Base-by-base conservation (phyloP, 1,140 invertebrate genomes). In the Drosophila trapezifrons region DNA sequence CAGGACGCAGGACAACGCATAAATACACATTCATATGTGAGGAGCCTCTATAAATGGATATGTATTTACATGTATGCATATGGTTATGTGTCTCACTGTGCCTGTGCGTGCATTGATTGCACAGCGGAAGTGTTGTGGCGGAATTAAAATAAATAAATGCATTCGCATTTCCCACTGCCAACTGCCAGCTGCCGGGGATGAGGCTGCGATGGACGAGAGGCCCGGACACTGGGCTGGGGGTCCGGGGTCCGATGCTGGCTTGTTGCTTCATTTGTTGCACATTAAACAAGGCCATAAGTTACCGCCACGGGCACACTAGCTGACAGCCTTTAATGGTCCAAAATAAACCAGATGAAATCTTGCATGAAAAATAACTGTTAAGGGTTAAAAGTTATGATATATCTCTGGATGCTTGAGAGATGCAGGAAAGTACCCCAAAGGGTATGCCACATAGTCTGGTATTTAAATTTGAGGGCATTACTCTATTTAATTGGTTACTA, bases 81-180 rank as follows among this genome's bases (percentile, higher is more conserved):
- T 80, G 80, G 66, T 56, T 70, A 70, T 55, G 74, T 78, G 80
- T 60, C 78, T 76, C 82, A 81, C 82, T 80, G 80, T 58, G 56
- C 80, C 84, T 90, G 85, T 67, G 55, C 78, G 51, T 89, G 84
- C 84, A 89, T 90, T 90, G 85, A 89, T 89, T 89, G 84, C 75
- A 80, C 80, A 75, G 60, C 84, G 84, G 84, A 89, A 89, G 84
- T 89, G 84, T 89, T 89, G 84, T 90, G 84, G 84, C 85, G 84
- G 84, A 89, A 89, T 89, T 89, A 89, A 89, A 89, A 90, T 90
- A 89, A 89, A 89, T 89, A 89, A 89, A 89, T 89, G 84, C 84
- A 87, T 89, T 89, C 52, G 73, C 79, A 89, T 84, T 80, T 78
- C 73, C 73, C 80, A 67, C 58, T 58, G 71, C 69, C 70, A 69